Base-by-base conservation (phyloP, 1,140 invertebrate genomes). In the Drosophila pseudoobscura region DNA sequence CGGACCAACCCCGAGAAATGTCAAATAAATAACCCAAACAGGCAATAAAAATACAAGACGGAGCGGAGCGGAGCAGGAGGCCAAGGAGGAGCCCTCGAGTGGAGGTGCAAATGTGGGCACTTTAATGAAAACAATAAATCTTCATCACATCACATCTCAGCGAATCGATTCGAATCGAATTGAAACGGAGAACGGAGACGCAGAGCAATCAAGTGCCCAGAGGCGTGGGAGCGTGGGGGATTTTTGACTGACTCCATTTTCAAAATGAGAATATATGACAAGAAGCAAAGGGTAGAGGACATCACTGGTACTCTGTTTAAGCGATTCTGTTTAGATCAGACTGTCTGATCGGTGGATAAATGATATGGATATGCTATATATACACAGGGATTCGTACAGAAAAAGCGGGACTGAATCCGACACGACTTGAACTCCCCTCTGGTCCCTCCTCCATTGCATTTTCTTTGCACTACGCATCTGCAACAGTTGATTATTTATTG, bases 61-160 rank as follows among this genome's bases (percentile, higher is more conserved):
- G 35, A 46, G 43, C 7, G 24, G 24, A 5, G 24, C 24, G 5
- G 24, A 46, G 43, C 7, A 9, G 15, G 6, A 2, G 11, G 17
- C 9, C 13, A 39, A 9, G 49, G 60, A 56, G 65, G 26, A 44
- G 65, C 69, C 80, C 61, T 56, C 58, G 54, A 72, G 74, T 59
- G 80, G 69, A 85, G 80, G 80, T 87, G 82, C 71, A 74, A 87
- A 85, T 87, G 78, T 87, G 82, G 70, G 17, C 77, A 80, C 69
- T 80, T 85, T 66, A 87, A 80, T 82, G 78, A 87, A 87, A 78
- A 78, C 82, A 87, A 87, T 87, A 87, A 87, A 87, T 87, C 82
- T 87, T 78, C 70, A 87, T 87, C 75, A 87, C 70, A 87, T 87
- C 75, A 87, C 61, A 52, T 64, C 22, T 47, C 29, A 41, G 55